Evolutionary conservation across 2,888 invertebrate genomes (phyloP).

Genomic region (Pristionchus entomophagus): DNA sequence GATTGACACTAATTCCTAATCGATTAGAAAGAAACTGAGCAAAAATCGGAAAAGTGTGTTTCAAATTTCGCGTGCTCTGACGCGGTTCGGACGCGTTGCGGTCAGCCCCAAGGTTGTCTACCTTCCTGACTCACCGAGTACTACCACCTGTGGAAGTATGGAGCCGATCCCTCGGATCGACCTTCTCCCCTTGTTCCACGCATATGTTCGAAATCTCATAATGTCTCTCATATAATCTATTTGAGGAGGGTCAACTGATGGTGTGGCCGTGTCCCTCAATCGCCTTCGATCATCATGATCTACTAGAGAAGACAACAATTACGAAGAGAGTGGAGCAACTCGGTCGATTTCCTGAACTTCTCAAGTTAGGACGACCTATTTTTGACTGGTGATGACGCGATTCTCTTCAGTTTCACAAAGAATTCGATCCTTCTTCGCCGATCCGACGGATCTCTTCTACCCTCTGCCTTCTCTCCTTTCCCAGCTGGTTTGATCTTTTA

Average conservation of each 20-base stretch:
- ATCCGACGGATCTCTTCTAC: conserved; percentile 90
- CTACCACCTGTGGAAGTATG: no score
- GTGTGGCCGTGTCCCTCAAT: conserved; percentile 88
- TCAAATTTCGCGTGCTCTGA: no score
- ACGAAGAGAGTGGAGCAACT: conserved; percentile 77
- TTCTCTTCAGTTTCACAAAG: conserved; percentile 84
- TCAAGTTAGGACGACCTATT: conserved; percentile 55
- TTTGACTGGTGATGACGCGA: neutral
- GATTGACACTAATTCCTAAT: no score
- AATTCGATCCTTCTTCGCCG: conserved; percentile 88
- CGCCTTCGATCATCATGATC: conserved; percentile 84
- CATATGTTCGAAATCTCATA: no score
- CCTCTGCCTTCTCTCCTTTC: conserved; percentile 85
- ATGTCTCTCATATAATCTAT: neutral
- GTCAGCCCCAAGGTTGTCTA: no score
- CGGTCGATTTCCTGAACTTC: conserved; percentile 69
- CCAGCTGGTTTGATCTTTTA: conserved; percentile 80
- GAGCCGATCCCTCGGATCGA: no score
- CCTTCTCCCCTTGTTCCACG: no score
- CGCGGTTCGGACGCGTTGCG: no score
- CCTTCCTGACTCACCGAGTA: no score
- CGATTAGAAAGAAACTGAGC: no score
- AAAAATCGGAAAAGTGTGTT: no score
- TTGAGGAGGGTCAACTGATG: conserved; percentile 82
- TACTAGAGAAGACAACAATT: conserved; percentile 82